Evolutionary conservation across 2,888 invertebrate genomes (phyloP).

Genomic region (Gastracanthus pulcherrimus): DNA sequence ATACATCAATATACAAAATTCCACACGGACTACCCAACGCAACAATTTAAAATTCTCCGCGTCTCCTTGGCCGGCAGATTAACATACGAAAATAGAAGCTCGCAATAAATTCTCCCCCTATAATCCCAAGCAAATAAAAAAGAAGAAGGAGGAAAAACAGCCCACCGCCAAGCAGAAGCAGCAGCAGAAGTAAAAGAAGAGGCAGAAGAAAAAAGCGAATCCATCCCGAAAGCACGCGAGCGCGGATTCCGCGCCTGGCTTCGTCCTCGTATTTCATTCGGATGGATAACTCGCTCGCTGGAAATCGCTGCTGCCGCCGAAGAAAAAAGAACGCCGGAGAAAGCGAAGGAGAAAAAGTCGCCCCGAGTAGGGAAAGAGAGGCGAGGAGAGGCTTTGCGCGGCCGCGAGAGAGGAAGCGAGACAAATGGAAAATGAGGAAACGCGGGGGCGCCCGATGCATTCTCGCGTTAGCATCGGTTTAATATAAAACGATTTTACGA

Average conservation of each 20-base stretch:
- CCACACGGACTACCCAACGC: neutral
- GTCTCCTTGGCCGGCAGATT: neutral
- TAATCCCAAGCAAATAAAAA: constrained; percentile 5
- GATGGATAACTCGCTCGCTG: constrained; percentile 50
- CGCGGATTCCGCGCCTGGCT: constrained; percentile 42
- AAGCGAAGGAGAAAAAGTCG: neutral
- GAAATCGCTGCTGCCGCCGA: constrained; percentile 35
- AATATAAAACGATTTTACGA: constrained; percentile 71
- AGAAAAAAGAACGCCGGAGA: neutral
- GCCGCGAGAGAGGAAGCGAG: too few relatives aligned
- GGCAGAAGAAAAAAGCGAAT: neutral
- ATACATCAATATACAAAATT: neutral
- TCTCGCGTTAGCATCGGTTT: constrained; percentile 66
- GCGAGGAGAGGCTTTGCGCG: constrained; percentile 24
- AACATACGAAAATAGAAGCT: constrained; percentile 57
- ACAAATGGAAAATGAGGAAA: constrained; percentile 57
- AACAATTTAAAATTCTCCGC: neutral
- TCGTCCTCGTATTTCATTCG: constrained; percentile 41
- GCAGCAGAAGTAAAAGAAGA: neutral
- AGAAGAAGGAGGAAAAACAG: neutral
- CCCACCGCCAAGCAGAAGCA: neutral
- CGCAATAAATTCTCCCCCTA: constrained; percentile 9
- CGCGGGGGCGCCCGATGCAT: constrained; percentile 58
- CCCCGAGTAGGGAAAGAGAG: neutral
- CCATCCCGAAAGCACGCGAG: constrained; percentile 23